A percentile compares a stretch with the other conserved stretches of the same genome.
phyloP scores from a whole-genome alignment of 1,140 invertebrate species.

The Drosophila guanche region DNA sequence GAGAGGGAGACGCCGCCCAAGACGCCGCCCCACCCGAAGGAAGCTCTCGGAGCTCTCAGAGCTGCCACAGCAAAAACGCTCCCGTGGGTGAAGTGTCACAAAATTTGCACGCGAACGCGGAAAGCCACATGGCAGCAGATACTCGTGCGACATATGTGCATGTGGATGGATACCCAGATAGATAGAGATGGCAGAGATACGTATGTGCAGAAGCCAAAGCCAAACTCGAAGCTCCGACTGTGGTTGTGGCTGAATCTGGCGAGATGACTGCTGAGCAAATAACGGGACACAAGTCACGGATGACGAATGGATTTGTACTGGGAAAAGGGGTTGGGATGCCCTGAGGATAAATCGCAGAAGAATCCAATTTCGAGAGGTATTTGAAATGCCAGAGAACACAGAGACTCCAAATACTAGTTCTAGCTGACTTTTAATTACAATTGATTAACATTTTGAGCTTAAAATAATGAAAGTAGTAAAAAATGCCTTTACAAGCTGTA shows the following conservation, averaged over 20 bases:
- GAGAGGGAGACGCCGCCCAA: conserved; percentile 39
- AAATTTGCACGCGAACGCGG: conserved; percentile 70
- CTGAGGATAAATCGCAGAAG: too few species aligned
- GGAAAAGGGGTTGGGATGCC: too few species aligned
- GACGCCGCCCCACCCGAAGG: background rate
- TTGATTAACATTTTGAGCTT: too few species aligned
- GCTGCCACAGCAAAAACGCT: conserved; percentile 53
- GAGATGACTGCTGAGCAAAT: conserved; percentile 8
- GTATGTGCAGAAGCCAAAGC: conserved; percentile 28
- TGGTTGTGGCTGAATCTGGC: background rate
- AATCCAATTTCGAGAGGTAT: too few species aligned
- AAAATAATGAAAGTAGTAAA: too few species aligned
- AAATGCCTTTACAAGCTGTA: too few species aligned
- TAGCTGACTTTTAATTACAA: too few species aligned
- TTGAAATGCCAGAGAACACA: too few species aligned
- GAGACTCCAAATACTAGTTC: too few species aligned
- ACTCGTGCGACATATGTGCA: conserved; percentile 18
- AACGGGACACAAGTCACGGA: too few species aligned
- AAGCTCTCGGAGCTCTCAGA: conserved; percentile 13
- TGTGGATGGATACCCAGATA: conserved; percentile 14
- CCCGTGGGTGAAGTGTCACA: conserved; percentile 79
- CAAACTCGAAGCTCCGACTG: conserved; percentile 7
- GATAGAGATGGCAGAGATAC: conserved; percentile 8
- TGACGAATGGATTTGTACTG: too few species aligned
- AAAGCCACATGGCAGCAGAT: conserved; percentile 60